Evolutionary conservation across 2,113 vertebrate species (phyloP).

Genomic region (Catharus bicknelli): DNA sequence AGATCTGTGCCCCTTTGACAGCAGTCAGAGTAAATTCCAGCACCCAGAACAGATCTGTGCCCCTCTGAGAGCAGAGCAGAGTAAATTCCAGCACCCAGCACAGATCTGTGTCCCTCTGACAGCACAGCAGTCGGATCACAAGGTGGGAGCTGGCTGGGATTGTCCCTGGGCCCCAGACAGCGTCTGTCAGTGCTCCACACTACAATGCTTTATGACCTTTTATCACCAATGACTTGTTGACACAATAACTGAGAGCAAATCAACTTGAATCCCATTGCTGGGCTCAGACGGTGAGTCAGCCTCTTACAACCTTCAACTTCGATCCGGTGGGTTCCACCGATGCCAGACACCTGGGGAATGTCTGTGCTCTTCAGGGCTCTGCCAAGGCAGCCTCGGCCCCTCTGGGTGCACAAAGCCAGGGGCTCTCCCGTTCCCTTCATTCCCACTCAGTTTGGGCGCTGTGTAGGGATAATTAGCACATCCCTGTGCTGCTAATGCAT

Average conservation of each 20-base stretch:
- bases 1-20: too few relatives aligned
- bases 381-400: not conserved
- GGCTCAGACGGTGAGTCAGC: slow-evolving; percentile 48
- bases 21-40: too few relatives aligned
- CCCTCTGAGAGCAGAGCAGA: too few relatives aligned
- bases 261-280: slow-evolving; percentile 46
- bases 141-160: not conserved
- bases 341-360: accelerated
- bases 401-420: accelerated
- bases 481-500: not conserved
- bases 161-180: not conserved
- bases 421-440: not conserved
- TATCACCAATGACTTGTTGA: slow-evolving; percentile 61
- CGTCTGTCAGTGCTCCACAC: not conserved
- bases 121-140: not conserved
- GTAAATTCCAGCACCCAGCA: not conserved
- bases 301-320: slow-evolving; percentile 13
- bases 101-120: not conserved
- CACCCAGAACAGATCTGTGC: too few relatives aligned
- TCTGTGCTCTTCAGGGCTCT: accelerated
- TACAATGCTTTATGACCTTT: slow-evolving; percentile 58
- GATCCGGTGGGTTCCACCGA: not conserved
- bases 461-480: not conserved
- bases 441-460: not conserved
- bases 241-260: slow-evolving; percentile 44